A percentile compares a stretch with the other conserved stretches of the same genome.
Evolutionary conservation across 2,113 vertebrate genomes (phyloP).

Genomic region (Leptodactylus fuscus): DNA sequence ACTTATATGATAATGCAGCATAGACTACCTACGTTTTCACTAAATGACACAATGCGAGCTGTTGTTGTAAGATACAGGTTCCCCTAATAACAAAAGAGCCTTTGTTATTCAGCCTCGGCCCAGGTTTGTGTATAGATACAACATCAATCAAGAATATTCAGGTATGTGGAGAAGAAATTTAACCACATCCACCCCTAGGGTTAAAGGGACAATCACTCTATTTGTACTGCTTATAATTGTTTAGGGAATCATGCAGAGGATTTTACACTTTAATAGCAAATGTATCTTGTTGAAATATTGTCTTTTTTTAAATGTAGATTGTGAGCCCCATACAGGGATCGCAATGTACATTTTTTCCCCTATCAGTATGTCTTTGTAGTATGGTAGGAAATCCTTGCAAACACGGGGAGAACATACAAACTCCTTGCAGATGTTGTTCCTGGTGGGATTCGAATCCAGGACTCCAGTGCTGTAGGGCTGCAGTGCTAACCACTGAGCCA

Average conservation of each 20-base stretch:
- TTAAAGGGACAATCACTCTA: not conserved
- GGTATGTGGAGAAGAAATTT: not conserved
- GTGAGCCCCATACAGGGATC: no score
- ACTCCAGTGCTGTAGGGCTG: no score
- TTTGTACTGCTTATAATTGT: not conserved
- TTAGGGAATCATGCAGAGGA: not conserved
- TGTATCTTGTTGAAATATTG: no score
- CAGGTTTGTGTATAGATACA: conserved; percentile 29
- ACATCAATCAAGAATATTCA: not conserved
- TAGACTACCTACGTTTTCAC: not conserved
- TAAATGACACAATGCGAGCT: conserved; percentile 14
- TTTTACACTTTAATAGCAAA: not conserved
- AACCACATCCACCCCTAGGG: not conserved
- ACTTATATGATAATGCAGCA: conserved; percentile 3
- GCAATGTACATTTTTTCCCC: no score
- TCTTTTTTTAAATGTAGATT: no score
- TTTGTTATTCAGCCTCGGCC: not conserved
- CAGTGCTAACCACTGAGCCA: no score
- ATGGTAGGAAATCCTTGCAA: no score
- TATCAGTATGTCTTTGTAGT: no score
- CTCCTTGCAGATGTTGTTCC: no score
- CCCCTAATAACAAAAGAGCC: not conserved
- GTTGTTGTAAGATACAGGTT: conserved; percentile 2
- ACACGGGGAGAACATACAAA: no score
- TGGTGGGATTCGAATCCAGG: no score